Evolutionary conservation across 2,113 vertebrate genomes (phyloP).

Genomic region (Orthochromis indermauri): DNA sequence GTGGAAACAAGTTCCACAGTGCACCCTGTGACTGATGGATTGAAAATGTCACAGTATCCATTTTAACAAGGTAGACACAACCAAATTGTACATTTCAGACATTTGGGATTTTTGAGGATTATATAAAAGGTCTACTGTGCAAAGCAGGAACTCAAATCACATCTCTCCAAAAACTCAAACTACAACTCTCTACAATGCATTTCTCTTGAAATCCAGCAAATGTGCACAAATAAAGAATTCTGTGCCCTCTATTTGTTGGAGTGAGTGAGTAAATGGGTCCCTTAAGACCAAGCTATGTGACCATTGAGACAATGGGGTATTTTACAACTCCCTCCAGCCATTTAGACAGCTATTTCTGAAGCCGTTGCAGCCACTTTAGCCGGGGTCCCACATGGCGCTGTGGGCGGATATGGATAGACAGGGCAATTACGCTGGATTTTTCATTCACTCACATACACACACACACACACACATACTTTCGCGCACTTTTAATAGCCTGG

Average conservation of each 20-base stretch:
- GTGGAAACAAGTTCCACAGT: neutral
- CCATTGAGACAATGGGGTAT: slow-evolving; percentile 60
- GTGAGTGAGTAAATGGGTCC: slow-evolving; percentile 58
- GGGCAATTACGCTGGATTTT: slow-evolving; percentile 58
- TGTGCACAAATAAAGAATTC: slow-evolving; percentile 37
- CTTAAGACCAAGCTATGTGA: slow-evolving; percentile 38
- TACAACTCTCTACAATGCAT: neutral
- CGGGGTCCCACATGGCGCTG: slow-evolving; percentile 54
- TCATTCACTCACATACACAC: slow-evolving; percentile 7
- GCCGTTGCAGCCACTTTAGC: slow-evolving; percentile 57
- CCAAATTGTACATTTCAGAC: slow-evolving; percentile 15
- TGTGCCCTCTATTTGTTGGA: slow-evolving; percentile 44
- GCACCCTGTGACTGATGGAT: neutral
- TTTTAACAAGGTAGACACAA: slow-evolving; percentile 42
- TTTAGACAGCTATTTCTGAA: slow-evolving; percentile 58
- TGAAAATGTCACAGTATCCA: slow-evolving; percentile 30
- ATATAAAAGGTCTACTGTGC: slow-evolving; percentile 15
- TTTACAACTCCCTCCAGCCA: slow-evolving; percentile 59
- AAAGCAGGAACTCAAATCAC: slow-evolving; percentile 21
- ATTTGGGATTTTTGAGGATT: slow-evolving; percentile 27
- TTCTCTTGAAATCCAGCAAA: slow-evolving; percentile 27
- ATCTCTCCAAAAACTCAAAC: slow-evolving; percentile 9
- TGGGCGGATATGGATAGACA: slow-evolving; percentile 60
- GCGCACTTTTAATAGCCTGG: slow-evolving; percentile 22
- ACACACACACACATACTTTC: neutral